A percentile compares a stretch with the other conserved stretches of the same genome.
Evolutionary conservation across 37 sponge, comb jelly and placozoan species (phyloP).

Genomic region (Cliona cf. orientalis): DNA sequence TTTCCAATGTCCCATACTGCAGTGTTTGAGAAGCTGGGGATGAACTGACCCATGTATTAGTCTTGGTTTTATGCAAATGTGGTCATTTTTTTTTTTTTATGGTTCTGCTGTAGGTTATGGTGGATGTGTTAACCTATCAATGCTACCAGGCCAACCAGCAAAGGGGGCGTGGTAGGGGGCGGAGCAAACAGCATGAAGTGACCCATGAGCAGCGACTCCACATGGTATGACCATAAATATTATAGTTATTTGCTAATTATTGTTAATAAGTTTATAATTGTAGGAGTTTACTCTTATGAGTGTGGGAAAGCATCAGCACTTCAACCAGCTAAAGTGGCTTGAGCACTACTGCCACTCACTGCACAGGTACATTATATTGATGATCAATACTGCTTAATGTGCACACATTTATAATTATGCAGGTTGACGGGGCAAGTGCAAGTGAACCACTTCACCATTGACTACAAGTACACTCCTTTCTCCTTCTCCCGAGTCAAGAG

Average conservation of each 20-base stretch:
- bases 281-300: too few relatives aligned
- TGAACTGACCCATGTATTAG: too few relatives aligned
- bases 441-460: conserved; percentile 46
- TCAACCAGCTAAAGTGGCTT: conserved; percentile 44
- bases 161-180: conserved; percentile 15
- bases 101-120: conserved; percentile 5
- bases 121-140: conserved; percentile 37
- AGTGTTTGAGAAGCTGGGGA: too few relatives aligned
- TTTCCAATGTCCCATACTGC: too few relatives aligned
- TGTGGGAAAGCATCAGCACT: background rate
- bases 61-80: background rate
- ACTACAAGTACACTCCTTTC: conserved; percentile 66
- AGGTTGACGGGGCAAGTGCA: conserved; percentile 50
- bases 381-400: background rate
- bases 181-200: conserved; percentile 9
- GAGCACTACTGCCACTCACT: conserved; percentile 36
- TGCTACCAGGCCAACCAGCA: background rate
- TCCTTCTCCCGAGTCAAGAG: conserved; percentile 79
- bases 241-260: too few relatives aligned
- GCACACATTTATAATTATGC: background rate
- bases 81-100: background rate
- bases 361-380: conserved; percentile 51
- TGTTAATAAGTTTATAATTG: too few relatives aligned
- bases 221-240: conserved; percentile 34
- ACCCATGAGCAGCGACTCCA: conserved; percentile 68